Evolutionary conservation across 2,113 vertebrate species (phyloP), one percentile per base, ranked within the genome.

Genomic region (Epinephelus lanceolatus): DNA sequence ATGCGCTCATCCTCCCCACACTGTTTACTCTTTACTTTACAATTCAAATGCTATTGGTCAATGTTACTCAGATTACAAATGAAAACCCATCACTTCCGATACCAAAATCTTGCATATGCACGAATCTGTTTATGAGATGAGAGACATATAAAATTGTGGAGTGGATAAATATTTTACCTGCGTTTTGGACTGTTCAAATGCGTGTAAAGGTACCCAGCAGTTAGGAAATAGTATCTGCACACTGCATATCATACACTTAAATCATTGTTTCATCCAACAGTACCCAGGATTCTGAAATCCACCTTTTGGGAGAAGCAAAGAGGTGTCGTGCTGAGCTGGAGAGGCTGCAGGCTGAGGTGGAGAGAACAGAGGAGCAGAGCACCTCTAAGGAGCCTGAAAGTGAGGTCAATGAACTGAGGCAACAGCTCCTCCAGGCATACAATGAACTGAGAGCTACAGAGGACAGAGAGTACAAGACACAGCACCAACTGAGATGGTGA

Each of bases 261-360:
- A 62, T 77, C 7, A 27, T 25, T 55, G 12, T 73, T 77, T 68
- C n/a, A 42, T 59, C 53, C 37, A 6, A 76, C 74, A 99, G 98
- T 70, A 92, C 94, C 18, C 98, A 97, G 80, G 95, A 97, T 78
- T 96, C 96, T 7, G 97, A 97, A 94, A 80, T 95, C 49, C 92
- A 92, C 17, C 94, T 97, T 86, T 87, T 97, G 42, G 94, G 95
- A 88, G 94, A 98, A 75, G 97, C 94, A n/a, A 95, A 96, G 78
- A 77, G 40, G 15, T 94, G 92, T 66, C 93, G 92, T 0, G 91
- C 89, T 25, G 91, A 96, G 85, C 86, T 98, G 86, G 91, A 96
- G 81, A 84, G 90, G 33, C 96, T 97, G 84, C 94, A 89, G 66
- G 63, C 56, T 1, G 78, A 80, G 65, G 12, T 88, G 78, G 85